Evolutionary conservation across 2,888 invertebrate species (phyloP), one percentile per base, ranked within the genome.

Genomic region (Empis stercorea): DNA sequence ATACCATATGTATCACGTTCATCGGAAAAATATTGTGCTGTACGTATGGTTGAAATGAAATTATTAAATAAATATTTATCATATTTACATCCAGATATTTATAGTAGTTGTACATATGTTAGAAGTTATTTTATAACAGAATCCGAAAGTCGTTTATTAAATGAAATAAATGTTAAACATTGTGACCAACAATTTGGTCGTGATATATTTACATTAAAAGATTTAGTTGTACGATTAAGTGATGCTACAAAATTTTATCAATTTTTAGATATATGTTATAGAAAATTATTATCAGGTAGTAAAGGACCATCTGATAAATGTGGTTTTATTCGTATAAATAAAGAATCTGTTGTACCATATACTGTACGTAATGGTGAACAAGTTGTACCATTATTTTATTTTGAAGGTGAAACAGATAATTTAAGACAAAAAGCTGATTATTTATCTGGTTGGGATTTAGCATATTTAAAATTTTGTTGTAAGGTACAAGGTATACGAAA

Each of bases 71-170:
- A 89, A 71, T 87, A 89, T 71, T 78, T 92, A 60, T 86, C 82
- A 64, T 87, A 85, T 63, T 76, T 93, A 45, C 91, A 93, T 65
- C 83, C 86, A 54, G 89, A 89, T 63, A 86, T 92, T 54, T 89
- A 88, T 68, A 87, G 86, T 52, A 87, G 86, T 54, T 92, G 91
- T 68, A 89, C 89, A 13, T 88, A 87, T 64, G 87, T 95, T 56
- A 78, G 87, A 55, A 92, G 92, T 72, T 92, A 91, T 68, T 94
- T 89, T 65, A 88, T 94, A 55, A 92, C 92, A 0, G 87, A 89
- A 54, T 80, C 84, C 1, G 95, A 96, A 71, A 86, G 91, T 45
- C 80, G 87, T 54, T 73, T 95, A 16, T 75, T 95, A 42, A 92
- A 89, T 60, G 94, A 95, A 69, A 92, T 95, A 56, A 96, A 95